Conservation (phyloP, 2,888 invertebrate genomes). For the Clunio marinus region DNA sequence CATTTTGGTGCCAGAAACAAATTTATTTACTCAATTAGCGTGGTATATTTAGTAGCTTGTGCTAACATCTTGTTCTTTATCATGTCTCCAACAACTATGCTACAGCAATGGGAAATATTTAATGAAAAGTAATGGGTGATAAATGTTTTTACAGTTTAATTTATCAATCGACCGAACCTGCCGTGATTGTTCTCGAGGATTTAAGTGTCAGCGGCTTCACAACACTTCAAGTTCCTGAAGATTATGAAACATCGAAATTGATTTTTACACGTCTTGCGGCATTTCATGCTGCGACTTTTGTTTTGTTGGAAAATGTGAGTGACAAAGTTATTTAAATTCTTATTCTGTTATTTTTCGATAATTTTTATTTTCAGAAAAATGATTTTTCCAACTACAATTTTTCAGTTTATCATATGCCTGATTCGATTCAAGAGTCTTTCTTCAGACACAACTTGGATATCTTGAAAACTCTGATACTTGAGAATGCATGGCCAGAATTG, state of each 20-base stretch:
- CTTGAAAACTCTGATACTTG: slow-evolving; percentile 28
- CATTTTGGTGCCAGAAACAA: not conserved
- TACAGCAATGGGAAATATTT: not conserved
- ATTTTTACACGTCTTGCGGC: slow-evolving; percentile 52
- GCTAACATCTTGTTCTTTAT: not conserved
- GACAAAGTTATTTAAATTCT: slow-evolving; percentile 14
- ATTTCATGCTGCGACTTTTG: slow-evolving; percentile 53
- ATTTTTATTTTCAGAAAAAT: not conserved
- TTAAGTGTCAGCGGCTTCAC: slow-evolving; percentile 51
- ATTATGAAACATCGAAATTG: slow-evolving; percentile 48
- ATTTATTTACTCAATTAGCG: slow-evolving; percentile 7
- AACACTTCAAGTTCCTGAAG: slow-evolving; percentile 51
- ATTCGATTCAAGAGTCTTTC: slow-evolving; percentile 32
- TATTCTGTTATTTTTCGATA: too few relatives aligned
- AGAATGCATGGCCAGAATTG: slow-evolving; percentile 36
- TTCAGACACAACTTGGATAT: slow-evolving; percentile 22
- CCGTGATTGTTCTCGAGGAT: slow-evolving; percentile 51
- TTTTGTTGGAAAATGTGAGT: slow-evolving; percentile 51
- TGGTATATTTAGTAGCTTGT: not conserved
- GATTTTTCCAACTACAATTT: slow-evolving; percentile 6
- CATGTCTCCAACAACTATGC: too few relatives aligned
- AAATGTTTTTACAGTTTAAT: slow-evolving; percentile 38
- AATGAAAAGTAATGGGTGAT: slow-evolving; percentile 22
- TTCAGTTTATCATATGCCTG: slow-evolving; percentile 27
- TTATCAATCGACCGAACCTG: slow-evolving; percentile 40